Evolutionary conservation across 2,888 invertebrate genomes (phyloP), one percentile per base, ranked within the genome.

Genomic region (Apamea epomidion): DNA sequence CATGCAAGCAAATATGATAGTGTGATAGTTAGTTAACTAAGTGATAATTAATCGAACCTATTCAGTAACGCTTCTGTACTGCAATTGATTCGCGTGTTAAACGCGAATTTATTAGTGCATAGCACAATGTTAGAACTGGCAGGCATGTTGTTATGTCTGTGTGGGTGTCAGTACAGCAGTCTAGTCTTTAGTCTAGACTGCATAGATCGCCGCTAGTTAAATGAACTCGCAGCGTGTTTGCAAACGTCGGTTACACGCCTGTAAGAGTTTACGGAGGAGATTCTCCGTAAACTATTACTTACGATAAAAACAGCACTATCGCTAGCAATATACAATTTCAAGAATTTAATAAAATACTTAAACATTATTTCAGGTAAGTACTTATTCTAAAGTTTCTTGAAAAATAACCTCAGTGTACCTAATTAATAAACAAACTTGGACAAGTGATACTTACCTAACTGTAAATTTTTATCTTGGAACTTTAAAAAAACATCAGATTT

Each of bases 151-250:
- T 16, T 16, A 21, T 70, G 48, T 16, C 48, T 5, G 14, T 48
- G 1, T 60, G 12, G 7, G 5, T 68, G 68, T 68, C 21, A 42
- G 29, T 32, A 21, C 16, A 32, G 14, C 2, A 16, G 25, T n/a
- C 37, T 68, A 51, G 60, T 58, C 29, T 25, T 3, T 10, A 2
- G 48, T 14, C 29, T 74, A 64, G 25, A 67, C n/a, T 32, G n/a
- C 10, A 18, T 54, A 54, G 60, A 48, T 29, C n/a, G n/a, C 16
- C 58, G 58, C 42, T n/a, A 37, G 45, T 80, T 78, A 21, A 58
- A 76, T 76, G 21, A 76, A 58, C 32, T 48, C 45, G 37, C n/a
- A 78, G 18, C n/a, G n/a, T 64, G 65, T 42, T 70, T 76, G 16
- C 74, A 42, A 14, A 16, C 42, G 5, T 10, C 12, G 68, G 29